Base-by-base conservation (phyloP, 2,888 invertebrate genomes). In the Lissocephala sabroskyi region DNA sequence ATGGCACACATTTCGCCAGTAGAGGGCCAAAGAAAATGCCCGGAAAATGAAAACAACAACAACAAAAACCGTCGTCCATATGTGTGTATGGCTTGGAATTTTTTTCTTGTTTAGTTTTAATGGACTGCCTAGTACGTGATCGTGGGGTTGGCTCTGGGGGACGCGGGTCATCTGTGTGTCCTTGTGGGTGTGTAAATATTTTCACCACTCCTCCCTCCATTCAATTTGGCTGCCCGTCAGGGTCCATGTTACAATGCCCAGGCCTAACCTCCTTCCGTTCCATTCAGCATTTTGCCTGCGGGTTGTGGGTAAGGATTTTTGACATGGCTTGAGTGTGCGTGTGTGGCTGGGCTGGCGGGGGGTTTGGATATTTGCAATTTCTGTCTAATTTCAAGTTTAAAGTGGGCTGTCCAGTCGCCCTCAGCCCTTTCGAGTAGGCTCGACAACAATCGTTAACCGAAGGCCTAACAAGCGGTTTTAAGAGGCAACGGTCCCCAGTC, bases 71-170 rank as follows among this genome's bases (percentile, higher is more conserved):
- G 14, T 33, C 4, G 11, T 13, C 13, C 17, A 35, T 35, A 17
- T 35, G 16, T 10, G 7, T 10, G 1, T 16, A 13, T 3, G 35
- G 35, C 16, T 35, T 3, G 10, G 35, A 16, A 17, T 35, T 45
- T 55, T 56, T 56, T 55, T 30, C 56, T 56, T 52, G 57, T 56
- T 56, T 52, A 52, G 58, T 50, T 53, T 54, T 44, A 50, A 59
- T 55, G 45, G 53, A 55, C 45, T 52, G 48, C 37, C 41, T 7
- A 5, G 23, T 5, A 23, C 23, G 23, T 23, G 23, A 23, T 23
- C 7, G 3, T 23, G 23, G 23, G 3, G 7, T 3, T 23, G n/a
- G n/a, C n/a, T n/a, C n/a, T n/a, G n/a, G n/a, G n/a, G n/a, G n/a
- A 4, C 11, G 14, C 7, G 33, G 14, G 7, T 33, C n/a, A 13